These are phyloP conservation scores for Neopelma chrysocephalum DNA, from an alignment of 2,797 vertebrate species.

Conservation along the genomic window DNA sequence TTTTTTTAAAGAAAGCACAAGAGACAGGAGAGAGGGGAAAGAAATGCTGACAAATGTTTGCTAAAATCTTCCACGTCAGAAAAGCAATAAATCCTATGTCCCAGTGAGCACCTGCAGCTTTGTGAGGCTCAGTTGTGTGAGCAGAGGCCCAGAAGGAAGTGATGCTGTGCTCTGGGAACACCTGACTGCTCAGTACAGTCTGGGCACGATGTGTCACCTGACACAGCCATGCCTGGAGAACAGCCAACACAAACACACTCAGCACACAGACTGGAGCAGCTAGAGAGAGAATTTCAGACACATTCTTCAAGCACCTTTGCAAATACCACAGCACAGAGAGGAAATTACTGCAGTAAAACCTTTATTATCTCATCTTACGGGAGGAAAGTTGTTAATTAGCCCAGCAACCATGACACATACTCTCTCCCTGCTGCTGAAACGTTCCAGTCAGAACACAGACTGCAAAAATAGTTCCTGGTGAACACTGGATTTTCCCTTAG, in stretches of 20 bases:
- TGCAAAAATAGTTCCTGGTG: neutral
- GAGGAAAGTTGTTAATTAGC: neutral
- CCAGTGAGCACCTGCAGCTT: neutral
- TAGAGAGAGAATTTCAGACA: neutral
- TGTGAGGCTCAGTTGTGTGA: neutral
- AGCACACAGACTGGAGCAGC: neutral
- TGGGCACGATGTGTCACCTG: conserved; percentile 22
- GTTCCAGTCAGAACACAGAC: neutral
- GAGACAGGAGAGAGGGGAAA: neutral
- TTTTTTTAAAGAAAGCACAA: neutral
- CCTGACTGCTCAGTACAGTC: neutral
- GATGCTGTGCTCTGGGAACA: neutral
- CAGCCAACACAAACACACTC: conserved; percentile 38
- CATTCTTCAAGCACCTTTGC: neutral
- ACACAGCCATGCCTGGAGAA: conserved; percentile 24
- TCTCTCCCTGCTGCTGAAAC: neutral
- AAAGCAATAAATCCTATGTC: neutral
- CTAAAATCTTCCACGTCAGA: neutral
- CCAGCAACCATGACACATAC: neutral
- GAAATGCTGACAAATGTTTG: neutral
- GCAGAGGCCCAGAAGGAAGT: conserved; percentile 17
- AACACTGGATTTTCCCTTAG: neutral
- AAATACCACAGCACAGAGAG: neutral
- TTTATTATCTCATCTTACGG: neutral
- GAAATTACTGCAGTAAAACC: conserved; percentile 13